These are phyloP conservation scores for Poecilia latipinna DNA, from an alignment of 2,113 vertebrate genomes.

Conservation along the genomic window DNA sequence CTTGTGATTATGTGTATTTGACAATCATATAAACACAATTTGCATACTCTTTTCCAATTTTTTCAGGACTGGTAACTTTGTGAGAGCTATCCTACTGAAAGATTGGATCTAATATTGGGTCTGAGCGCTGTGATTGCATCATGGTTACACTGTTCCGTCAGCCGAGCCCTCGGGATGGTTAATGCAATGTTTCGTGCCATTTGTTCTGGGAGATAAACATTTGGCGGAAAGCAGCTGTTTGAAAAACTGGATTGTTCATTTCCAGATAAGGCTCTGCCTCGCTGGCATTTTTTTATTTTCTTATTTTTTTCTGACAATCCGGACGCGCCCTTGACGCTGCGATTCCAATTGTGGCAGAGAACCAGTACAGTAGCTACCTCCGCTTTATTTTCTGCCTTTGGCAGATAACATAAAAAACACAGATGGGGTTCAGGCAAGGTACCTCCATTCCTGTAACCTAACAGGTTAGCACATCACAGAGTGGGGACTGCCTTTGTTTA, in stretches of 20 bases:
- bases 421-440: constrained; percentile 28
- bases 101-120: background rate
- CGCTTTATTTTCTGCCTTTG: constrained; percentile 37
- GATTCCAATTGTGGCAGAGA: constrained; percentile 67
- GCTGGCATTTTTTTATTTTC: constrained; percentile 22
- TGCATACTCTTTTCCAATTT: background rate
- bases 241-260: constrained; percentile 53
- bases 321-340: constrained; percentile 27
- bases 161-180: constrained; percentile 12
- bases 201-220: constrained; percentile 63
- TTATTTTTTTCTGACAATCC: constrained; percentile 17
- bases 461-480: background rate
- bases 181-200: constrained; percentile 49
- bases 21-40: background rate
- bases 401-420: constrained; percentile 37
- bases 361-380: constrained; percentile 16
- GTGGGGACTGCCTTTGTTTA: background rate
- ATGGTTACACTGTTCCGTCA: constrained; percentile 26
- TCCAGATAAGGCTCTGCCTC: constrained; percentile 58
- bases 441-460: background rate
- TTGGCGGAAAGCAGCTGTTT: constrained; percentile 53
- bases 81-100: background rate
- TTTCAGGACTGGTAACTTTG: background rate
- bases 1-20: too few relatives aligned
- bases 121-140: constrained; percentile 36